phyloP scores from a whole-genome alignment of 2,888 invertebrate species.

The Perithous albicinctus region DNA sequence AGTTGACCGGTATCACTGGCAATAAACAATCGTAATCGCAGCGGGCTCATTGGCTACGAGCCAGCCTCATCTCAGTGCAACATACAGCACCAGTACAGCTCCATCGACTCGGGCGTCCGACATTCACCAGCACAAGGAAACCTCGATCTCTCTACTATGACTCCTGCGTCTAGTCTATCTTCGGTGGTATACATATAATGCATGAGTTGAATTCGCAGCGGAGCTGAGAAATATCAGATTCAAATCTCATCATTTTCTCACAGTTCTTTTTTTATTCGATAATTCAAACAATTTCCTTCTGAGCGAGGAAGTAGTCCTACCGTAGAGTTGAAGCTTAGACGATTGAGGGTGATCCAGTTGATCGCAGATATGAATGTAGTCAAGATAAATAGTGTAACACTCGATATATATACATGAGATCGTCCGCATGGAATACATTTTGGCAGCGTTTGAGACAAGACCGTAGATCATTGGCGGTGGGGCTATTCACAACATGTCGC shows the following conservation, averaged over 20 bases:
- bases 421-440: no score
- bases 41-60: constrained; percentile 72
- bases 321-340: no score
- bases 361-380: no score
- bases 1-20: constrained; percentile 78
- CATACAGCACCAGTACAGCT: constrained; percentile 44
- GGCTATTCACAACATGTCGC: no score
- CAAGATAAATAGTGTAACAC: no score
- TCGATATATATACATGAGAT: no score
- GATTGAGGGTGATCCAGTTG: no score
- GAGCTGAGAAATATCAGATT: constrained; percentile 17
- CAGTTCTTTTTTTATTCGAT: background rate
- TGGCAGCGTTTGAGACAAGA: no score
- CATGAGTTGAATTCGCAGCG: constrained; percentile 15
- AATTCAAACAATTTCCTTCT: background rate
- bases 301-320: no score
- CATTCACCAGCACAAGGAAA: constrained; percentile 27
- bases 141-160: constrained; percentile 1
- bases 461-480: no score
- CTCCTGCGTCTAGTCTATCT: constrained; percentile 23
- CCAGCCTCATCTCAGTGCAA: constrained; percentile 67
- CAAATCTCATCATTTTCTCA: constrained; percentile 5
- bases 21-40: constrained; percentile 80
- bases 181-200: background rate
- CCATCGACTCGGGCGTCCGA: constrained; percentile 52